These are phyloP conservation scores for Recurvirostra avosetta DNA, from an alignment of 2,113 vertebrate species.

Conservation along the genomic window DNA sequence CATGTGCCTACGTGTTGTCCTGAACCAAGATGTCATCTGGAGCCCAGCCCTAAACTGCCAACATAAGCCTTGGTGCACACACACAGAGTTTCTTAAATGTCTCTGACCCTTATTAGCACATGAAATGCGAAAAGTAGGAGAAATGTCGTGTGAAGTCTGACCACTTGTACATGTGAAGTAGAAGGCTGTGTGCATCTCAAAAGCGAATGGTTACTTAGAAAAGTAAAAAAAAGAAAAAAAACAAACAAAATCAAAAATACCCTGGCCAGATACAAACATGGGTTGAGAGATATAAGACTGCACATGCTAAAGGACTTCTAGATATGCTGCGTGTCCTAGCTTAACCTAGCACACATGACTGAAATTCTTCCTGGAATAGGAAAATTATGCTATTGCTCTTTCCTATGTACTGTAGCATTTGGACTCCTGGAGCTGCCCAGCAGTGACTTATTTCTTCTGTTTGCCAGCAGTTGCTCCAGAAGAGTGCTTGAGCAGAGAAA, in stretches of 20 bases:
- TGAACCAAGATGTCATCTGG: neutral
- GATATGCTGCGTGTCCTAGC: neutral
- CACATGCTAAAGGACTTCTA: neutral
- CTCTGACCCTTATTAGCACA: neutral
- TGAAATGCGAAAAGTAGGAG: neutral
- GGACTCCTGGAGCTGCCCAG: neutral
- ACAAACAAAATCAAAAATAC: neutral
- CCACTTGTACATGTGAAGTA: accelerated
- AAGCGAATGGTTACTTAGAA: neutral
- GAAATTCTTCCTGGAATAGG: neutral
- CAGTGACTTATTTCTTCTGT: neutral
- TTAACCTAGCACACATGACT: neutral
- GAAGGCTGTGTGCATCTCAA: neutral
- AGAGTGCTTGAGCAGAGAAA: neutral
- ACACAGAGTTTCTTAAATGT: neutral
- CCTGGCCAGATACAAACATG: neutral
- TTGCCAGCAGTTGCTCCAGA: neutral
- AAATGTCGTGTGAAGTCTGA: neutral
- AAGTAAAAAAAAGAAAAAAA: neutral
- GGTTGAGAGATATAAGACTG: neutral
- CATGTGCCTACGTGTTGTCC: neutral
- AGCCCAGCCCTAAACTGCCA: neutral
- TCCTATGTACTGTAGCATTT: neutral
- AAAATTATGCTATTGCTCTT: neutral
- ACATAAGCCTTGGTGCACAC: neutral